These are phyloP conservation scores for Engystomops pustulosus DNA, from an alignment of 2,113 vertebrate species.

Conservation along the genomic window DNA sequence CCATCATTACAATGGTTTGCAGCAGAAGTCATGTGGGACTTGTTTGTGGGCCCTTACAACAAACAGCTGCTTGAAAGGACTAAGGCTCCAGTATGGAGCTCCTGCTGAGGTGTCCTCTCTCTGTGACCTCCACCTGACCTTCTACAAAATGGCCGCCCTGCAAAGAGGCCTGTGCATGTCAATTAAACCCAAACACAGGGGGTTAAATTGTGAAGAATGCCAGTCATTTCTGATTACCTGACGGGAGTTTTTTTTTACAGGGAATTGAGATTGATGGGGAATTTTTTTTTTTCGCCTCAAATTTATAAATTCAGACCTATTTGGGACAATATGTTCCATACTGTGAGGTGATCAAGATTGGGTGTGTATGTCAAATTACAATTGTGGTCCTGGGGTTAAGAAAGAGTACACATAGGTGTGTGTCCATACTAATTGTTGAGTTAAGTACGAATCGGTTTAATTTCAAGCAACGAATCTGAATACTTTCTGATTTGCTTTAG, in stretches of 20 bases:
- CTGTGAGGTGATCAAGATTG: no score
- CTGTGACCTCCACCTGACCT: slow-evolving; percentile 35
- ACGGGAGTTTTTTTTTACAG: neutral
- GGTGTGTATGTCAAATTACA: no score
- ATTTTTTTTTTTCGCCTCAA: neutral
- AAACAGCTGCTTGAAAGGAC: slow-evolving; percentile 49
- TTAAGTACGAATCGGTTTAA: no score
- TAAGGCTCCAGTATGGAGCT: neutral
- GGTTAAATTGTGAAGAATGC: slow-evolving; percentile 22
- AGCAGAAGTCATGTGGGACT: slow-evolving; percentile 43
- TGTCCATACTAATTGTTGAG: no score
- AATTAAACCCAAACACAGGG: neutral
- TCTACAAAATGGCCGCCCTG: slow-evolving; percentile 29
- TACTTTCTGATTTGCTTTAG: no score
- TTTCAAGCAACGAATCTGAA: no score
- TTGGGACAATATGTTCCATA: no score
- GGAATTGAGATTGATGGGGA: slow-evolving; percentile 6
- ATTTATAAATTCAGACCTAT: neutral
- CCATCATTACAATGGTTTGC: slow-evolving; percentile 32
- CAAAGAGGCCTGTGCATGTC: neutral
- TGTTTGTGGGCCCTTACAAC: slow-evolving; percentile 49
- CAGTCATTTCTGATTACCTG: slow-evolving; percentile 21
- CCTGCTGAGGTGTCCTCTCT: slow-evolving; percentile 30
- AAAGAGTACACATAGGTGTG: no score
- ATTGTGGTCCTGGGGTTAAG: no score